Evolutionary conservation across 2,888 invertebrate species (phyloP).

Genomic region (Dasypogon diadema): DNA sequence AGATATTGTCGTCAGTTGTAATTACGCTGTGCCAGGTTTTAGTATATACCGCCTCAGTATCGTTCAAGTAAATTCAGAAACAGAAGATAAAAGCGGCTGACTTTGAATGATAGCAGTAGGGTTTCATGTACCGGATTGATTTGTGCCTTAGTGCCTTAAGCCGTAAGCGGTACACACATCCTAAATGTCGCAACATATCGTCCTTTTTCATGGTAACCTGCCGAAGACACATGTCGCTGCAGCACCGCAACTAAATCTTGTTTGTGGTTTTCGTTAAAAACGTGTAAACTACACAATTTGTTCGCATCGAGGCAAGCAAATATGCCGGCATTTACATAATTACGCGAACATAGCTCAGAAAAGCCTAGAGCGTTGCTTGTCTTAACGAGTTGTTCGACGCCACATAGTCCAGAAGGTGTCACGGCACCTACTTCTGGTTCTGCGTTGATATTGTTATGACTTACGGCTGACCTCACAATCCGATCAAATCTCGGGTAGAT

Average conservation of each 20-base stretch:
- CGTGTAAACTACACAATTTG: no score
- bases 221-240: no score
- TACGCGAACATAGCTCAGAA: no score
- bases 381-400: background rate
- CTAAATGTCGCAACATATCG: no score
- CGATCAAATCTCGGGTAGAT: background rate
- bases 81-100: background rate
- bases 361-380: background rate
- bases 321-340: no score
- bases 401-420: background rate
- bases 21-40: background rate
- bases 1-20: conserved; percentile 15
- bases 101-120: background rate
- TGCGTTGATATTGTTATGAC: background rate
- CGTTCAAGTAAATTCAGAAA: background rate
- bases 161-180: background rate
- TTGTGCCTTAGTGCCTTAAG: no score
- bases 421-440: background rate
- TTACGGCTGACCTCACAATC: background rate
- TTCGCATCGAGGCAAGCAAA: no score
- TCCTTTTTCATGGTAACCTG: no score
- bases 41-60: background rate
- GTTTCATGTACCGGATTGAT: background rate
- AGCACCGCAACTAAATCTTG: no score
- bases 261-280: no score